Conservation (phyloP, 2,797 vertebrate species). For the Scomberomorus guttatus region DNA sequence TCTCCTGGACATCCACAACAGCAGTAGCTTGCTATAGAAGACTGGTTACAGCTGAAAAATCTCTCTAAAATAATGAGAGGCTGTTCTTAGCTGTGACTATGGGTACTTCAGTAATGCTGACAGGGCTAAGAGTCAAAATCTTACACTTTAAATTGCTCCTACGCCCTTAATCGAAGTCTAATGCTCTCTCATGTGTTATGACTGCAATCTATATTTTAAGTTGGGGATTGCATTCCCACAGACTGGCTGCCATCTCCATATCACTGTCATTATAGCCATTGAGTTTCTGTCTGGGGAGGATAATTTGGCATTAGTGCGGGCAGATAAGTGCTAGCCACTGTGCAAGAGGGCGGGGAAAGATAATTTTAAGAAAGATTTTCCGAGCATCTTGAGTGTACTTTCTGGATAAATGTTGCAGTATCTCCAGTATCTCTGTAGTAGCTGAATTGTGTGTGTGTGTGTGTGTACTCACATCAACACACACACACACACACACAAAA, state of each 20-base stretch:
- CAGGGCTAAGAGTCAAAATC: slow-evolving; percentile 17
- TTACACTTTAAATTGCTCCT: slow-evolving; percentile 19
- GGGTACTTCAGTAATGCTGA: slow-evolving; percentile 14
- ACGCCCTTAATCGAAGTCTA: slow-evolving; percentile 25
- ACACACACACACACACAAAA: neutral
- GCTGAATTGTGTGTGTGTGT: too few species aligned
- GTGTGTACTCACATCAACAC: neutral
- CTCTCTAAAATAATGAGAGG: slow-evolving; percentile 31
- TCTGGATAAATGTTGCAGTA: slow-evolving; percentile 2
- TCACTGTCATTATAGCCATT: neutral
- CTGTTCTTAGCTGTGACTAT: neutral
- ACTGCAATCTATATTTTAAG: slow-evolving; percentile 23
- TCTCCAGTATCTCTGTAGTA: slow-evolving; percentile 18
- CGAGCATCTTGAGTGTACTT: neutral
- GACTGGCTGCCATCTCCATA: slow-evolving; percentile 1
- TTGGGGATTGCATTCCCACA: slow-evolving; percentile 6
- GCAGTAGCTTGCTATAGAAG: neutral
- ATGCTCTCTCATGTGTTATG: slow-evolving; percentile 41
- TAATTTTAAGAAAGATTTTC: neutral
- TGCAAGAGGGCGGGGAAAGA: neutral
- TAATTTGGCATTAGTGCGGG: slow-evolving; percentile 14
- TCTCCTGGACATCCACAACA: neutral
- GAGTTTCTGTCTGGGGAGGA: slow-evolving; percentile 19
- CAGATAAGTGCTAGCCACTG: neutral
- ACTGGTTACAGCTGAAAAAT: slow-evolving; percentile 15